Conservation (phyloP, 37 sponge, comb jelly and placozoan genomes). For the Corticium candelabrum region DNA sequence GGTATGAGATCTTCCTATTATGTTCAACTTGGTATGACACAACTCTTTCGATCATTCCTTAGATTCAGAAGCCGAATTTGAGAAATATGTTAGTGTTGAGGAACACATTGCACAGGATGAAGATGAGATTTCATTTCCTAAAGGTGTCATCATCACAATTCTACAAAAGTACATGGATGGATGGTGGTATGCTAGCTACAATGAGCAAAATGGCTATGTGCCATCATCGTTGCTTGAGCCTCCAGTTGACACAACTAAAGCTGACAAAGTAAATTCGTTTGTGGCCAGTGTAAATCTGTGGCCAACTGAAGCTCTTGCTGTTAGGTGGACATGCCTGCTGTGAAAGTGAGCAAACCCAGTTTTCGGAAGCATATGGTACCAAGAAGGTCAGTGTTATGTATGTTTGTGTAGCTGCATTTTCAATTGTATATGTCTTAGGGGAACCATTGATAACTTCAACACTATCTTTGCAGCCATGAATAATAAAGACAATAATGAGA, state of each 20-base stretch:
- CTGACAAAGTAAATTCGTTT: neutral
- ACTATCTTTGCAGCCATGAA: neutral
- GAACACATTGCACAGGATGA: constrained; percentile 55
- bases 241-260: neutral
- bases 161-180: constrained; percentile 64
- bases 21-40: no score
- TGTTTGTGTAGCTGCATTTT: no score
- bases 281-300: no score
- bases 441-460: neutral
- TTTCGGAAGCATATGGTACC: no score
- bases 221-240: constrained; percentile 64
- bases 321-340: no score
- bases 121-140: constrained; percentile 56
- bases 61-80: no score
- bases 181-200: constrained; percentile 76
- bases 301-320: no score
- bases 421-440: no score
- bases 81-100: constrained; percentile 27
- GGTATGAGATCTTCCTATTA: no score
- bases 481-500: neutral
- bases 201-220: constrained; percentile 62
- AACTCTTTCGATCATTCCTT: no score
- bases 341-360: no score
- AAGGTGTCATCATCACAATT: constrained; percentile 31
- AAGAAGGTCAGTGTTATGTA: no score